Base-by-base conservation (phyloP, 1,140 invertebrate species). In the Phocides pigmalion region DNA sequence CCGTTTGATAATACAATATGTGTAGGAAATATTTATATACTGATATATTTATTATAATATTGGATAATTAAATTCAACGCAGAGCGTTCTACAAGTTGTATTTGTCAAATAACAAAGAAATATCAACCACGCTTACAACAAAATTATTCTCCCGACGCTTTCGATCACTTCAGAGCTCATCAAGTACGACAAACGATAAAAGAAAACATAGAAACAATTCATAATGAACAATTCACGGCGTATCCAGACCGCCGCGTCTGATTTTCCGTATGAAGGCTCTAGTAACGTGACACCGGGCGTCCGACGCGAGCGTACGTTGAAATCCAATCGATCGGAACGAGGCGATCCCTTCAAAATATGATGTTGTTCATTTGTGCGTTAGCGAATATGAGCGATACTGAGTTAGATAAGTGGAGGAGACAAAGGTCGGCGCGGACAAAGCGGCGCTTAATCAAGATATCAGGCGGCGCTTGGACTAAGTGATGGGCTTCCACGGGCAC, bases 401-500 rank as follows among this genome's bases (percentile, higher is more conserved):
- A 63, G 66, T 72, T 59, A 64, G 78, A 83, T 76, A 79, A 82
- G 70, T 70, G 62, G 53, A 44, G 81, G 74, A 82, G 81, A 85
- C 82, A 81, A 84, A 82, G 79, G 81, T 76, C 84, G 76, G 76
- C 54, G 62, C 64, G 54, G 65, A 84, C 82, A 84, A 85, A 85
- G 82, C 74, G 44, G 28, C 22, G 11, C 39, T 61, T 79, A 70
- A 82, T 84, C 78, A 84, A 81, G 80, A 84, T 81, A 81, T 82
- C 79, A 74, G 59, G 16, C 32, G 37, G 37, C 63, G 0, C 12
- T 32, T 41, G 47, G 66, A 9, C 0, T 59, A 66, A 79, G 74
- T 28, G 0, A 65, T 65, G 37, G 63, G 64, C 61, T 39, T 32
- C 9, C 3, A 64, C 71, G 72, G 58, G 12, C 58, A 28, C 25